phyloP scores from a whole-genome alignment of 2,113 vertebrate genomes.

The Ornithorhynchus anatinus region DNA sequence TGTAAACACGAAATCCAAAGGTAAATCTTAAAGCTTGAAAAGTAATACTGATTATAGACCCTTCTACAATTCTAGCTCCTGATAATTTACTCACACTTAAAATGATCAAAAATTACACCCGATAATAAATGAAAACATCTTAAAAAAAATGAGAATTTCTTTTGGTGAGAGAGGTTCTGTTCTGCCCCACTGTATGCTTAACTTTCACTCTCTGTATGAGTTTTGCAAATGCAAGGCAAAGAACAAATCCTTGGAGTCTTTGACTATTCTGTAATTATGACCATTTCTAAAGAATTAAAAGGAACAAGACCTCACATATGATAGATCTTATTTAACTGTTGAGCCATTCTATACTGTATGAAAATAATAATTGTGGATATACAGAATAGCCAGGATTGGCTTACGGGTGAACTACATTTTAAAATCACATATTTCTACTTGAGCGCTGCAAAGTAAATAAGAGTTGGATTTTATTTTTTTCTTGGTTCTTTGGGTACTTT shows the following conservation, averaged over 20 bases:
- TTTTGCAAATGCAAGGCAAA: neutral
- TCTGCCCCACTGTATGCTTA: neutral
- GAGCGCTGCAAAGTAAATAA: slow-evolving; percentile 9
- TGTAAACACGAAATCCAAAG: slow-evolving; percentile 59
- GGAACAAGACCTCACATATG: slow-evolving; percentile 19
- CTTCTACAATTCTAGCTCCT: slow-evolving; percentile 53
- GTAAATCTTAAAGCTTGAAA: slow-evolving; percentile 47
- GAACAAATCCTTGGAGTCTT: neutral
- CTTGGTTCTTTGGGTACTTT: too few species aligned
- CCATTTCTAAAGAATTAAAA: slow-evolving; percentile 25
- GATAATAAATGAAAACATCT: slow-evolving; percentile 22
- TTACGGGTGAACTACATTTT: slow-evolving; percentile 15
- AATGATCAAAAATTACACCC: slow-evolving; percentile 43
- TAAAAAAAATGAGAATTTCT: slow-evolving; percentile 19
- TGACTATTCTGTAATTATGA: neutral
- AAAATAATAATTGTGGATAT: slow-evolving; percentile 30
- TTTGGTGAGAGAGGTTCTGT: neutral
- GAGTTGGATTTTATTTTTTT: neutral
- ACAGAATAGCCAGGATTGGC: slow-evolving; percentile 41
- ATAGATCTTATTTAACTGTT: neutral
- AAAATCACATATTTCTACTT: slow-evolving; percentile 29
- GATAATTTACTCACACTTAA: slow-evolving; percentile 53
- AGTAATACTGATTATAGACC: slow-evolving; percentile 65
- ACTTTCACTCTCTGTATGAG: neutral
- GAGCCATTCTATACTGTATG: slow-evolving; percentile 34